Conservation (phyloP, 1,140 invertebrate genomes). For the Drosophila athabasca region DNA sequence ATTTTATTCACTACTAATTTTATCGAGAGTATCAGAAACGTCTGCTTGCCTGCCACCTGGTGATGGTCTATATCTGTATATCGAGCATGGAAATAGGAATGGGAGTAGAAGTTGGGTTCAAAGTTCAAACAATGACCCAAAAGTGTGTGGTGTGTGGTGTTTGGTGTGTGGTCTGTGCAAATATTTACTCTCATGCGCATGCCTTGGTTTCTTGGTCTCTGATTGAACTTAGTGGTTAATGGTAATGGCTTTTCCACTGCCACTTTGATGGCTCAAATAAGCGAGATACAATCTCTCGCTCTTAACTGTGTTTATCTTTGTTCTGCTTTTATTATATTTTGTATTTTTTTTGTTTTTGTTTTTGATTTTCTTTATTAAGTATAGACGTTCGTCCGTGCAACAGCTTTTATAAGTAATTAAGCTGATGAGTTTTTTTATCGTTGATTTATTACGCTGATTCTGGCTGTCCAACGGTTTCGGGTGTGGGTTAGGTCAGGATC, state of each 20-base stretch:
- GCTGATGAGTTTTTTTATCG: conserved; percentile 23
- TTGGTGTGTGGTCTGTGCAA: conserved; percentile 8
- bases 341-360: conserved; percentile 30
- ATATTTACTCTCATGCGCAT: conserved; percentile 39
- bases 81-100: too few species aligned
- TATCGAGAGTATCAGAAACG: conserved; percentile 27
- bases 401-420: conserved; percentile 28
- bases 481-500: conserved; percentile 29
- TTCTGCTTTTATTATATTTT: conserved; percentile 45
- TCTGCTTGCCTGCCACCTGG: conserved; percentile 10
- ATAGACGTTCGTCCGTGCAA: too few species aligned
- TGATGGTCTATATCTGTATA: conserved; percentile 14
- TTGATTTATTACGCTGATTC: conserved; percentile 35
- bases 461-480: conserved; percentile 8
- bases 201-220: conserved; percentile 5
- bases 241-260: conserved; percentile 49
- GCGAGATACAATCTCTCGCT: conserved; percentile 46
- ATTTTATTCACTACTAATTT: conserved; percentile 83
- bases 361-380: conserved; percentile 67
- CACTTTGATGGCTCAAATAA: conserved; percentile 17
- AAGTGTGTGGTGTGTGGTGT: not conserved
- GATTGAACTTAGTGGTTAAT: conserved; percentile 47
- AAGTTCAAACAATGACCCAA: conserved; percentile 31
- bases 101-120: too few species aligned
- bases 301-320: conserved; percentile 47